Base-by-base conservation (phyloP, 2,113 vertebrate genomes). In the Nettapus auritus region DNA sequence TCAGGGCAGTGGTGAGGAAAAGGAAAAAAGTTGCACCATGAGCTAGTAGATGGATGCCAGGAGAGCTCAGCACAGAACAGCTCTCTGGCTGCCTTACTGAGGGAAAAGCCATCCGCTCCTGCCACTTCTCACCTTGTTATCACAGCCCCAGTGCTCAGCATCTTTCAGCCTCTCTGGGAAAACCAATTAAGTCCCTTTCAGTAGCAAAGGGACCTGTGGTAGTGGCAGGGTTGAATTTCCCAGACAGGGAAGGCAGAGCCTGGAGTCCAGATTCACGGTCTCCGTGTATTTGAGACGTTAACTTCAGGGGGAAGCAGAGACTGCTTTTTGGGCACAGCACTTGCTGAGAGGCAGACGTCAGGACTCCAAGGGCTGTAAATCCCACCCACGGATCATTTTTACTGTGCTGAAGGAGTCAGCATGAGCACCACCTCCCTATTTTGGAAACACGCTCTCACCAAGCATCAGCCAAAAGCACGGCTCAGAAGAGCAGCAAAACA, bases 201-300 rank as follows among this genome's bases (percentile, higher is more conserved):
- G 62, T 53, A 15, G 56, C 60, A 46, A 22, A 28, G 9, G 11
- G 64, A 10, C 38, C 11, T 5, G 34, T 8, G 26, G 59, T 10
- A 19, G 3, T 11, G 5, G 59, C 10, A 17, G 3, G 16, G 25
- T 17, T 83, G 77, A 44, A 0, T 2, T 16, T 57, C 63, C 53
- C n/a, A 33, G 5, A 11, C 6, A 59, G 16, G 76, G 31, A 62
- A 40, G 29, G 68, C 44, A 42, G 67, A 73, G 15, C 26, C 2
- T n/a, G 79, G 55, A 21, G 68, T 33, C 10, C 50, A 28, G 62
- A 36, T 63, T 28, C 16, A 12, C 9, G 68, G 8, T 40, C 44
- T 50, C 38, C 1, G 1, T 8, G 50, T 28, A 3, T 2, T 14
- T 13, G 31, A 34, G 67, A 7, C 0, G 0, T 3, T n/a, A 6